Evolutionary conservation across 2,797 vertebrate genomes (phyloP).

Genomic region (Gadopsis marmoratus): DNA sequence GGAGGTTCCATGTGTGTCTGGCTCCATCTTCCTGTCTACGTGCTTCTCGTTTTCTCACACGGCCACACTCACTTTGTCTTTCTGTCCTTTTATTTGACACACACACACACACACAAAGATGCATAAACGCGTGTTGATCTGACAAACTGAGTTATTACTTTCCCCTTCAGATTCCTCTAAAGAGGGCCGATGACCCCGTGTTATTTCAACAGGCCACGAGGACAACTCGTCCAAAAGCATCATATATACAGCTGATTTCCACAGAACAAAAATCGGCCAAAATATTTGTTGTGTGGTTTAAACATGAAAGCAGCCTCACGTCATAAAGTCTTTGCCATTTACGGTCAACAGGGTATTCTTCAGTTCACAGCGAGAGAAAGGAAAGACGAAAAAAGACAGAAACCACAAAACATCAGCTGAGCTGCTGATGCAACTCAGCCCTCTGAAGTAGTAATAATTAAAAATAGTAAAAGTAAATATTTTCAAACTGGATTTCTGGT

Average conservation of each 20-base stretch:
- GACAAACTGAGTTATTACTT: neutral
- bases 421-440: neutral
- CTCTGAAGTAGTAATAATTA: neutral
- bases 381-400: neutral
- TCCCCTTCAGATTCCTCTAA: neutral
- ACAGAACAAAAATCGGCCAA: neutral
- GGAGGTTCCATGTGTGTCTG: slow-evolving; percentile 5
- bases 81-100: neutral
- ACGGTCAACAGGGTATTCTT: neutral
- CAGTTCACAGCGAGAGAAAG: neutral
- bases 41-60: slow-evolving; percentile 35
- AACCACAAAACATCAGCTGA: neutral
- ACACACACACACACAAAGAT: slow-evolving; percentile 15
- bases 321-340: neutral
- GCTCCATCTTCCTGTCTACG: slow-evolving; percentile 27
- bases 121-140: neutral
- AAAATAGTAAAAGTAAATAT: neutral
- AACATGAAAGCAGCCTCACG: neutral
- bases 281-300: neutral
- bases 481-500: neutral
- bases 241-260: neutral
- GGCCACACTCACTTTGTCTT: neutral
- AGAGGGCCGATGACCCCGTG: neutral
- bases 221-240: no score
- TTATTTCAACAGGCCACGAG: neutral